Percentiles rank a stretch among this genome's conserved stretches.
phyloP scores from a whole-genome alignment of 2,113 vertebrate species.

The Helogale parvula region DNA sequence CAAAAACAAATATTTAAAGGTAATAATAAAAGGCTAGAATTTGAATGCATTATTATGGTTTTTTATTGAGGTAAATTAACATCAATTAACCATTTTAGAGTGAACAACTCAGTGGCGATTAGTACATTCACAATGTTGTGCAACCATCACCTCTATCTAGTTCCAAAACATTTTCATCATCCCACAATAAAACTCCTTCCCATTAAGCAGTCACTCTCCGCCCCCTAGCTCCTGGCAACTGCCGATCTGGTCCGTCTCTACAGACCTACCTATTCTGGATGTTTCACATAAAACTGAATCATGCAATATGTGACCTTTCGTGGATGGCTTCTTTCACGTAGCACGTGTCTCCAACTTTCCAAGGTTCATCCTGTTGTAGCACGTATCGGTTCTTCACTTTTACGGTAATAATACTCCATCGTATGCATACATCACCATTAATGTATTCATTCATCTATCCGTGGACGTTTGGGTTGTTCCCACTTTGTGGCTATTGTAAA shows the following conservation, averaged over 20 bases:
- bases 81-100: neutral
- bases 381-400: neutral
- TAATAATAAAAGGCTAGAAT: too few species aligned
- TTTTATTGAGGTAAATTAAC: constrained; percentile 7
- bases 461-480: neutral
- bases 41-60: neutral
- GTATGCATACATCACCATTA: neutral
- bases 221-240: neutral
- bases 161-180: neutral
- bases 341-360: neutral
- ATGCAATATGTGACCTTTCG: neutral
- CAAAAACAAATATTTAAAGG: too few species aligned
- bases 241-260: neutral
- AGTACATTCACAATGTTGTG: neutral
- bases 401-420: neutral
- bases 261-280: neutral
- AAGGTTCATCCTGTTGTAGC: neutral
- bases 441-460: neutral
- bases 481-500: neutral
- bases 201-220: neutral
- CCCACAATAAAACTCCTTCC: neutral
- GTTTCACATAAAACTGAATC: neutral
- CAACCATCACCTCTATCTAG: neutral
- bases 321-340: neutral
- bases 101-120: neutral